Base-by-base conservation (phyloP, 2,113 vertebrate species). In the Xenopus laevis region DNA sequence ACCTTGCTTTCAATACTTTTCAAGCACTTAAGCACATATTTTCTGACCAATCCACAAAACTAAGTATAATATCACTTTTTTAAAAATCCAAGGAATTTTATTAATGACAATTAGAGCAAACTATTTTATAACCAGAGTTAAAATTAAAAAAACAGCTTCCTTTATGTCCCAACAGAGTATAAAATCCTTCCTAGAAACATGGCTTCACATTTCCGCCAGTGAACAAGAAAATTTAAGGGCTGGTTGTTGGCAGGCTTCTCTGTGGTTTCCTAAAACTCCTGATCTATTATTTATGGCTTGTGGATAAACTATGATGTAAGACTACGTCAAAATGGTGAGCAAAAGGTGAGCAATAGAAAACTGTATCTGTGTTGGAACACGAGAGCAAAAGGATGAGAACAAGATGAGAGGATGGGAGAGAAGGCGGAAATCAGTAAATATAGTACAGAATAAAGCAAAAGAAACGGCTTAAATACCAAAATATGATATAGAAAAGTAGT, bases 201-300 rank as follows among this genome's bases (percentile, higher is more conserved):
- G 74, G 59, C 74, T 69, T 77, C 50, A 63, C 47, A 59, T 70
- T 70, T 77, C 74, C 70, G 47, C 74, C 74, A 69, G 50, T 64
- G 59, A 62, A 76, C 46, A 64, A 70, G 74, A 77, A 59, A 68
- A 69, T 68, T 75, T 68, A 75, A 77, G 66, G 74, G 52, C 67
- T 77, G 44, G 59, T 64, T 64, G 67, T 58, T 77, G 58, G 66
- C 67, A 77, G 60, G 74, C 74, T 77, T 64, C 73, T 75, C 60
- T 77, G 67, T 77, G 67, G 74, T 63, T 57, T 70, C 67, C 67
- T 77, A 64, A 63, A 63, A 70, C 60, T 64, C 66, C 74, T 77
- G 74, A 77, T 77, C 66, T 77, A 70, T 69, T 70, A 77, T 69
- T 70, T 77, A 77, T 77, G 74, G 74, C 74, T 77, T 77, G 66